Conservation (phyloP, 2,888 invertebrate species). For the Agrilus biguttatus region DNA sequence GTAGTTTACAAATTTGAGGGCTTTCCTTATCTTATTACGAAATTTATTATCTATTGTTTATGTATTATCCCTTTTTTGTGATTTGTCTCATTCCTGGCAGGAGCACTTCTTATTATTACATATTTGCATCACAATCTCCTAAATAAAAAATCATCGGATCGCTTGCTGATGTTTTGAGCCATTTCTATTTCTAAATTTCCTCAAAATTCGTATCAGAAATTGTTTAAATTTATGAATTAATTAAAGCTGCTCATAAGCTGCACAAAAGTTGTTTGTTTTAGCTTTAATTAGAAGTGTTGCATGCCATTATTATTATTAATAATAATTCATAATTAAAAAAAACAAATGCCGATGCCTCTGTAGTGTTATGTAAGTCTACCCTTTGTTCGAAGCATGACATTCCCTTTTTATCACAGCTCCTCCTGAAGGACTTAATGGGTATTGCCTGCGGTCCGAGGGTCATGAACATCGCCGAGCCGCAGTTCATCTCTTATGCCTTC, state of each 20-base stretch:
- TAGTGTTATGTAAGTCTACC: constrained; percentile 9
- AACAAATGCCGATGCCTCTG: constrained; percentile 21
- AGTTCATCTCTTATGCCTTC: constrained; percentile 14
- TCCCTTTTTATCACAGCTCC: constrained; percentile 24
- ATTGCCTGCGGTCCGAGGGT: constrained; percentile 10
- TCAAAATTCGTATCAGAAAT: too few species aligned
- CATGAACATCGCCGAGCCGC: constrained; percentile 12
- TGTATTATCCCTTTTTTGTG: background rate
- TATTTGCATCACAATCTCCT: too few species aligned
- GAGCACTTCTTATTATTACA: too few species aligned
- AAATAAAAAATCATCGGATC: too few species aligned
- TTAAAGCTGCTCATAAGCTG: too few species aligned
- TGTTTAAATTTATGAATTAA: too few species aligned
- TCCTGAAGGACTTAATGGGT: constrained; percentile 24
- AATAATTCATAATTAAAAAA: constrained; percentile 3
- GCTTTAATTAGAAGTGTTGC: constrained; percentile 17
- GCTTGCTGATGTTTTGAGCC: too few species aligned
- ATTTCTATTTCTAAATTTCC: too few species aligned
- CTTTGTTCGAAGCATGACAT: constrained; percentile 22
- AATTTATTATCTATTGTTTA: background rate
- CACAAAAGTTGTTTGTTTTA: constrained; percentile 3
- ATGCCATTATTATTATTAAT: constrained; percentile 8
- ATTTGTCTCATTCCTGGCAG: too few species aligned
- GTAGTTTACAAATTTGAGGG: constrained; percentile 26
- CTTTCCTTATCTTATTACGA: constrained; percentile 26